Base-by-base conservation (phyloP, 2,888 invertebrate species). In the Tridacna gigas region DNA sequence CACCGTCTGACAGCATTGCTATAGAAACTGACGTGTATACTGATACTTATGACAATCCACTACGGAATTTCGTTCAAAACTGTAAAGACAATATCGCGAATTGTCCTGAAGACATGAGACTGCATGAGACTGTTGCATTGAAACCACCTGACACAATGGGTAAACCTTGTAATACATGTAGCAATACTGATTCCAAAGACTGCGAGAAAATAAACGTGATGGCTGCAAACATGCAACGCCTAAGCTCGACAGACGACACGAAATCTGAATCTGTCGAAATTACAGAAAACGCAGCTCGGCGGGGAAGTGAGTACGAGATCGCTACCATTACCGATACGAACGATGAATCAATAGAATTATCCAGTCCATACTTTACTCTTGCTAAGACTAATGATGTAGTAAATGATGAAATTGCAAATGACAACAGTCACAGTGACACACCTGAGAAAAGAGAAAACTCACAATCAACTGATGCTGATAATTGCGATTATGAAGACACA, bases 401-500 rank as follows among this genome's bases (percentile, higher is more conserved):
- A 11, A 9, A 67, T 20, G 20, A 18, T 2, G 45, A 3, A 11
- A 28, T 5, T 0, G 5, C 12, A 18, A 26, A 65, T 15, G 15
- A 67, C 12, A 37, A 25, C 48, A 0, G 12, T 69, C 69, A 69
- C 7, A 20, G 22, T 1, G 28, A 25, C n/a, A 22, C 25, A 71
- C 4, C 7, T 51, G 26, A 63, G 26, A 25, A 4, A 22, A 20
- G 3, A 11, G 20, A 37, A 20, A 4, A 5, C n/a, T 4, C 45
- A 20, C 45, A 45, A 45, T 37, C 7, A 37, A 4, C 2, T 7
- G n/a, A 67, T 13, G 69, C 45, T 7, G 71, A 71, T 13, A 18
- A 22, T 25, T 61, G 60, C 9, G 74, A 74, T n/a, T 74, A 74
- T 28, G 74, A 74, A 28, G 74, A 74, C 45, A 74, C 61, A 4